Evolutionary conservation across 2,113 vertebrate genomes (phyloP).

Genomic region (Plotosus lineatus): DNA sequence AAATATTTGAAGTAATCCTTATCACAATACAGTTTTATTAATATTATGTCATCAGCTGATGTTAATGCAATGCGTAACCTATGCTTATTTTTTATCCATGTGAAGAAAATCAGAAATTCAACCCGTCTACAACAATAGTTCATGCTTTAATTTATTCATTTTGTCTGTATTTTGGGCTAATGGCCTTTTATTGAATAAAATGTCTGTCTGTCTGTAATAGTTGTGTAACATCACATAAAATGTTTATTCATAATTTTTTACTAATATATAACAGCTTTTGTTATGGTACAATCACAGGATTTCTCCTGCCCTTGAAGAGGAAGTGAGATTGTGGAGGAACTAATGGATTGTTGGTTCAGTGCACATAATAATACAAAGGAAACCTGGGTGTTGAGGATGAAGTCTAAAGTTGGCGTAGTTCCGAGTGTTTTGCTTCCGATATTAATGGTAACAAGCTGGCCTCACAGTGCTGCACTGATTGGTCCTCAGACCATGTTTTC

Average conservation of each 20-base stretch:
- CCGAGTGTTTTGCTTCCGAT: slow-evolving; percentile 79
- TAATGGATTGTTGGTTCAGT: slow-evolving; percentile 68
- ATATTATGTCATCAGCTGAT: no score
- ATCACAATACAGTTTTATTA: no score
- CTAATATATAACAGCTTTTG: slow-evolving; percentile 1
- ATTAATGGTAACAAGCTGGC: slow-evolving; percentile 74
- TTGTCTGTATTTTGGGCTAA: no score
- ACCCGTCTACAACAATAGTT: no score
- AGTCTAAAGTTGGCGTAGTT: slow-evolving; percentile 71
- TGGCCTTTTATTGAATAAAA: no score
- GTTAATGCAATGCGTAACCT: no score
- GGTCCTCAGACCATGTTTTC: slow-evolving; percentile 71
- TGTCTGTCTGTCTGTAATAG: no score
- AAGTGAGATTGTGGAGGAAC: slow-evolving; percentile 49
- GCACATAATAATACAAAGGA: slow-evolving; percentile 70
- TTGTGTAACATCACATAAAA: no score
- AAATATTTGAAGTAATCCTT: no score
- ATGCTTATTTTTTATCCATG: no score
- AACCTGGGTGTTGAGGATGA: slow-evolving; percentile 52
- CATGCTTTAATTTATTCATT: no score
- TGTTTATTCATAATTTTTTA: not conserved
- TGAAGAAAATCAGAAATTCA: no score
- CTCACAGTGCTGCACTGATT: slow-evolving; percentile 61
- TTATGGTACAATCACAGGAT: slow-evolving; percentile 45
- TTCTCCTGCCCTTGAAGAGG: slow-evolving; percentile 45